Percentiles rank a stretch among this genome's conserved stretches.
phyloP scores from a whole-genome alignment of 2,888 invertebrate species.

The Temnothorax unifasciatus region DNA sequence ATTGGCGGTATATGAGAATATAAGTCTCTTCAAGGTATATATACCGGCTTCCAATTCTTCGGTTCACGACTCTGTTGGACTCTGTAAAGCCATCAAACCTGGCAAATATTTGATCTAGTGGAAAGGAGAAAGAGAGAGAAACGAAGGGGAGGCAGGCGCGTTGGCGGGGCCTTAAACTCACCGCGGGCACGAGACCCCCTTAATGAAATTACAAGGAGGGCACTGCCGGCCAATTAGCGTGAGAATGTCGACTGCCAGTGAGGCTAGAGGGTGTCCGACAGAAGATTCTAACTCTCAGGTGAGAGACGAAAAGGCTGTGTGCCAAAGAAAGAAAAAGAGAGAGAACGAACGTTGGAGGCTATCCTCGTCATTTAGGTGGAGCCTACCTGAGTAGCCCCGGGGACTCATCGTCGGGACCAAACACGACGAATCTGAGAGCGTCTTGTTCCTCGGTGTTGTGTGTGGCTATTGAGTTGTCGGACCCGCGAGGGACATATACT shows the following conservation, averaged over 20 bases:
- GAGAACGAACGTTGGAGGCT: slow-evolving; percentile 60
- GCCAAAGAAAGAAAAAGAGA: slow-evolving; percentile 34
- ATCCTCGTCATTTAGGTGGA: slow-evolving; percentile 72
- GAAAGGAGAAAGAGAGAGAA: slow-evolving; percentile 46
- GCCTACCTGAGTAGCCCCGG: slow-evolving; percentile 80
- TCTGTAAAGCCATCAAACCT: slow-evolving; percentile 75
- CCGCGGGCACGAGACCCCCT: slow-evolving; percentile 82
- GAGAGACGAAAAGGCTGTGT: slow-evolving; percentile 45
- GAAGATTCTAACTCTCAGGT: slow-evolving; percentile 66
- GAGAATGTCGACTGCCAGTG: slow-evolving; percentile 80
- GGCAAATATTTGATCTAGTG: slow-evolving; percentile 80
- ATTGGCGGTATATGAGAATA: slow-evolving; percentile 49
- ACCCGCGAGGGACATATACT: slow-evolving; percentile 80
- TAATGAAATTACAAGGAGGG: slow-evolving; percentile 85
- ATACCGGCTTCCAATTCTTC: slow-evolving; percentile 66
- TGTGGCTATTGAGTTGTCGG: slow-evolving; percentile 84
- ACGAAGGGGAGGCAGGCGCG: slow-evolving; percentile 57
- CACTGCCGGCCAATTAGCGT: slow-evolving; percentile 84
- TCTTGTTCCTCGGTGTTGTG: slow-evolving; percentile 75
- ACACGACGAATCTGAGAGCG: slow-evolving; percentile 72
- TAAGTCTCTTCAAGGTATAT: slow-evolving; percentile 57
- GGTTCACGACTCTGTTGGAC: slow-evolving; percentile 68
- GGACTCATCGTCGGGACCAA: slow-evolving; percentile 73
- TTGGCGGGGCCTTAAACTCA: slow-evolving; percentile 74
- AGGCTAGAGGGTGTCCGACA: slow-evolving; percentile 76